A percentile compares a stretch with the other conserved stretches of the same genome.
Conservation (phyloP, 1,140 invertebrate species). For the Drosophila equinoxialis region DNA sequence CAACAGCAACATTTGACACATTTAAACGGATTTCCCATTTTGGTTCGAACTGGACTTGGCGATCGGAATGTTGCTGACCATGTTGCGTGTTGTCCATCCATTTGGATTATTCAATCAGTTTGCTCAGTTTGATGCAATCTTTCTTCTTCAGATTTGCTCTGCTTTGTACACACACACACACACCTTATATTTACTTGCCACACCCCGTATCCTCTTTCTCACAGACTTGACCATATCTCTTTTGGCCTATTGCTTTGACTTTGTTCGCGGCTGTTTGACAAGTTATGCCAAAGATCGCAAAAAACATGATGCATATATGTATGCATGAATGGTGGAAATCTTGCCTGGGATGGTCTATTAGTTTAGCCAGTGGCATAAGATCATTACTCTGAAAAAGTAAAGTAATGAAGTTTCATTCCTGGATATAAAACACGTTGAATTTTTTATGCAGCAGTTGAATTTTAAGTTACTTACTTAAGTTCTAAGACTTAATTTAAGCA, state of each 20-base stretch:
- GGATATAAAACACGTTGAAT: no score
- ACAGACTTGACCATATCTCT: not conserved
- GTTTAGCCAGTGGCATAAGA: conserved; percentile 41
- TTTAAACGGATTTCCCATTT: conserved; percentile 24
- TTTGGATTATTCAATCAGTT: conserved; percentile 49
- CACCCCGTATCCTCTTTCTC: not conserved
- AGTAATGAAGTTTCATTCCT: not conserved
- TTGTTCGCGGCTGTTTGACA: conserved; percentile 55
- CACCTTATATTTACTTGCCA: not conserved
- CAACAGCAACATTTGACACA: conserved; percentile 36
- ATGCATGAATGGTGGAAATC: conserved; percentile 29
- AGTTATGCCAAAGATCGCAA: conserved; percentile 43
- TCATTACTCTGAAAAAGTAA: not conserved
- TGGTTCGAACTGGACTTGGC: conserved; percentile 14
- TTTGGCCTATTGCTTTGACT: conserved; percentile 7
- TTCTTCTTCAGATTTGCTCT: conserved; percentile 10
- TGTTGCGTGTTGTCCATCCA: conserved; percentile 31
- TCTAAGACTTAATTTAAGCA: no score
- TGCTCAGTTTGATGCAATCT: conserved; percentile 53
- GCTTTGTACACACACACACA: conserved; percentile 20
- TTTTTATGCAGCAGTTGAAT: no score
- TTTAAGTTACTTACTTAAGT: no score
- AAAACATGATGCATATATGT: not conserved
- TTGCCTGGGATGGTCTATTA: conserved; percentile 53
- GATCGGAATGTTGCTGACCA: conserved; percentile 42